phyloP scores from a whole-genome alignment of 2,888 invertebrate genomes.

The Nycteola revayana region DNA sequence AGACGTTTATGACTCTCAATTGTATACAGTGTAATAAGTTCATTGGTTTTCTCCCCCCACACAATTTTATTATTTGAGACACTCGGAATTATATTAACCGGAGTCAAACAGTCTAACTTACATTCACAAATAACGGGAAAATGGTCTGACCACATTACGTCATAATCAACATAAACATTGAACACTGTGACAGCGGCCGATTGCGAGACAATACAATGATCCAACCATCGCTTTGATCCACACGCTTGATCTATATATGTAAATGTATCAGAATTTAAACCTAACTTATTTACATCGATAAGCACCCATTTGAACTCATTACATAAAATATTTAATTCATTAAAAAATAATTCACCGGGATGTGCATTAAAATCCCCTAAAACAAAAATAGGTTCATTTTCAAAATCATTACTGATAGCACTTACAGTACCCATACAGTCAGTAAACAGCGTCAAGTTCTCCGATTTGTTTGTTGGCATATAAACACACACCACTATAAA shows the following conservation, averaged over 20 bases:
- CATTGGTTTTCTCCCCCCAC: too few relatives aligned
- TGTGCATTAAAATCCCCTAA: constrained; percentile 2
- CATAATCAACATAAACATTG: neutral
- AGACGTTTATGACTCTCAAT: too few relatives aligned
- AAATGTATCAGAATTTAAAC: neutral
- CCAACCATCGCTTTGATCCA: too few relatives aligned
- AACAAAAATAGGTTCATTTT: constrained; percentile 1
- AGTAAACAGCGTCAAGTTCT: neutral
- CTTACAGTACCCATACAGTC: constrained; percentile 1
- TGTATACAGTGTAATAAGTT: too few relatives aligned
- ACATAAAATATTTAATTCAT: neutral
- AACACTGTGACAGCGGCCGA: too few relatives aligned
- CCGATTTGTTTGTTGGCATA: constrained; percentile 1
- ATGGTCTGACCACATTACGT: neutral
- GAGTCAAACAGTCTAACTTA: too few relatives aligned
- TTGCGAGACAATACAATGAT: neutral
- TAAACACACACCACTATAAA: constrained; percentile 1
- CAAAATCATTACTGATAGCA: neutral
- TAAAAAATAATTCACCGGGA: neutral
- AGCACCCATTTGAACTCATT: neutral
- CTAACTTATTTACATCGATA: neutral
- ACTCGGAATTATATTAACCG: too few relatives aligned
- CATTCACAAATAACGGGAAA: too few relatives aligned
- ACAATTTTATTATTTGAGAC: too few relatives aligned
- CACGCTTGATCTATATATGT: neutral